A percentile compares a stretch with the other conserved stretches of the same genome.
Conservation (phyloP, 2,797 vertebrate genomes). For the Picus viridis region DNA sequence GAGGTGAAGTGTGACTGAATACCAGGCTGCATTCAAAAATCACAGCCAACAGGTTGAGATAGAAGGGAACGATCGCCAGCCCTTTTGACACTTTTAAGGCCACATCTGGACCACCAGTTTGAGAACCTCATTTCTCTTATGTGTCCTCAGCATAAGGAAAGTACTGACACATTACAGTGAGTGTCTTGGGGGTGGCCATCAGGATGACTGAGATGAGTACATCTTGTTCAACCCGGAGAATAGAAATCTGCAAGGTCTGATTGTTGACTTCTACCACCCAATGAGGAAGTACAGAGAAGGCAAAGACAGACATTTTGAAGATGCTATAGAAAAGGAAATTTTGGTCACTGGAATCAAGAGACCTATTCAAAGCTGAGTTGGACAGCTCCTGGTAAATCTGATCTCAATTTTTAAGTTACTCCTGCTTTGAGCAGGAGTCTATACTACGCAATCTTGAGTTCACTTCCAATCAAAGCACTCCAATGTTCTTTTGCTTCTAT, state of each 20-base stretch:
- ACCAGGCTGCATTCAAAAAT: background rate
- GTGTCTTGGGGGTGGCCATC: background rate
- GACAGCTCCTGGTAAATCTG: background rate
- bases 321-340: background rate
- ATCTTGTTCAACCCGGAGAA: background rate
- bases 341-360: background rate
- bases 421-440: background rate
- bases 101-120: background rate
- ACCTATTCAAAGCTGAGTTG: background rate
- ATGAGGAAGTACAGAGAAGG: background rate
- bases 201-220: background rate
- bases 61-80: no score
- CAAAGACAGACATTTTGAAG: background rate
- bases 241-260: background rate
- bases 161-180: background rate
- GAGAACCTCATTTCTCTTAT: background rate
- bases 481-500: background rate
- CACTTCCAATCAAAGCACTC: background rate
- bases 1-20: background rate
- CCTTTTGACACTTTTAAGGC: background rate
- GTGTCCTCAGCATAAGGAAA: background rate
- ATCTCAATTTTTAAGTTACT: background rate
- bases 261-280: background rate
- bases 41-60: background rate
- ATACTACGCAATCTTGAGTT: background rate